Base-by-base conservation (phyloP, 2,113 vertebrate genomes). In the Eolophus roseicapilla region DNA sequence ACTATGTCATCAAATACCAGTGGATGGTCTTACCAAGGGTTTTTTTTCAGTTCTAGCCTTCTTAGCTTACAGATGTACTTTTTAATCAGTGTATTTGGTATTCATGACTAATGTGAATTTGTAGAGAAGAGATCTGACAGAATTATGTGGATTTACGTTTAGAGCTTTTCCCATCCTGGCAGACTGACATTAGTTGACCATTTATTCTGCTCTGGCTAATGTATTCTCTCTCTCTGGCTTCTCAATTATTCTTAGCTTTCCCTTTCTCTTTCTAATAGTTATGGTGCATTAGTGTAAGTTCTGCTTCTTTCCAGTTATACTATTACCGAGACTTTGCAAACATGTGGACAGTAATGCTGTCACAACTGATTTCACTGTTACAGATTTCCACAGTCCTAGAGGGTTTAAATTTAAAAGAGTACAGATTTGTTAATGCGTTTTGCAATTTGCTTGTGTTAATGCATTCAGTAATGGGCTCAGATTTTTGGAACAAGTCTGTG, bases 71-170 rank as follows among this genome's bases (percentile, higher is more conserved):
- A 88, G 29, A 88, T 57, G 77, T 82, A 87, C 62, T 71, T 88
- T 92, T 46, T 1, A 92, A 91, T 92, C 90, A 82, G 77, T 68
- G 47, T n/a, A 82, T 76, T 87, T 92, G 69, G 80, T 93, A 93
- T 87, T 94, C 83, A 93, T 85, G 62, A 92, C 77, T 89, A 89
- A 94, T 47, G 68, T 91, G 95, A 92, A 94, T 91, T 86, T 92
- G 80, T 62, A 92, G 74, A 95, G 7, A 82, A 41, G 69, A 82
- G 92, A 97, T 94, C 57, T 68, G 25, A 89, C 69, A 93, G 93
- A 96, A 95, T 96, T 96, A 96, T 76, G 69, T 68, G 95, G 92
- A 96, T 96, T 96, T 96, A 93, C 73, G 37, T 92, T 96, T 82
- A 95, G 86, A 93, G 92, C 81, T 96, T 93, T 93, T 82, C 37